These are phyloP conservation scores for Crypturellus tataupa DNA, from an alignment of 2,797 vertebrate genomes.

Conservation along the genomic window DNA sequence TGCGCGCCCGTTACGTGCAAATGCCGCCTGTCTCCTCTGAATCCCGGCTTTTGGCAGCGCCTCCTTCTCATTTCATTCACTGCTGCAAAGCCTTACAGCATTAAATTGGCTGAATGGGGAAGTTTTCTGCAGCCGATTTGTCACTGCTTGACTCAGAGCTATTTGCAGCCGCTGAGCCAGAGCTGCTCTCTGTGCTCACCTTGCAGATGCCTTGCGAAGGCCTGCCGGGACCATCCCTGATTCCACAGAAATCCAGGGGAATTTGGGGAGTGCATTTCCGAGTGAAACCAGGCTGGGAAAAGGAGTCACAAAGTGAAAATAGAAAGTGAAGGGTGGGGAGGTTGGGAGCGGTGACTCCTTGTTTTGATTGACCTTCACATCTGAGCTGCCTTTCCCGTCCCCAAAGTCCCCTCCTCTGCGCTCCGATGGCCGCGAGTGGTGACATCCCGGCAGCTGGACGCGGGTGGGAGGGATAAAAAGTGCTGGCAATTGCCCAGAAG, in stretches of 20 bases:
- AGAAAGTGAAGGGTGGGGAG: background rate
- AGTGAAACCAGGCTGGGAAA: background rate
- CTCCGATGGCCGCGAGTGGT: background rate
- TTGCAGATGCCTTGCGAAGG: background rate
- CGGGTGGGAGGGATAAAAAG: too few relatives aligned
- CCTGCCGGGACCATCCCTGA: background rate
- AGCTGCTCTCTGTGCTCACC: background rate
- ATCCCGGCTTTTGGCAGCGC: background rate
- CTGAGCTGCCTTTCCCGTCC: background rate
- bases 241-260: background rate
- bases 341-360: slow-evolving; percentile 1
- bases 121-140: background rate
- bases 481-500: background rate
- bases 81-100: background rate
- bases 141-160: background rate
- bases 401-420: background rate
- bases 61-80: background rate
- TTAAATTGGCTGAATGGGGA: background rate
- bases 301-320: background rate
- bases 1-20: too few relatives aligned
- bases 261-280: background rate
- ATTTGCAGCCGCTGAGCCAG: background rate
- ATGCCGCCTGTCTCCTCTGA: background rate
- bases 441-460: too few relatives aligned
- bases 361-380: slow-evolving; percentile 10